These are phyloP conservation scores for Matsumyia berberina DNA, from an alignment of 2,888 invertebrate genomes.

Conservation along the genomic window DNA sequence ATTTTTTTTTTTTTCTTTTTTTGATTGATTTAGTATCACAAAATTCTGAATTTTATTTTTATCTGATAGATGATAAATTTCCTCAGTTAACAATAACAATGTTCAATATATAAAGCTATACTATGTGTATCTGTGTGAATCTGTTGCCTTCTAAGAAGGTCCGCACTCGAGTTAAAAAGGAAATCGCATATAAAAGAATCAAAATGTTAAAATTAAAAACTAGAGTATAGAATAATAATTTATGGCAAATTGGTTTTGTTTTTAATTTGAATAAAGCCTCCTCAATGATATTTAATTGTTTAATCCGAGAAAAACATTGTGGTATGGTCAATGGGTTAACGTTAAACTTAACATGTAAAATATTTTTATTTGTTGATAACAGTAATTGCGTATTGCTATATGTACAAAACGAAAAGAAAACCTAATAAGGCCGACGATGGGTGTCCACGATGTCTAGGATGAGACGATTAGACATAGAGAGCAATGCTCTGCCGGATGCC, in stretches of 20 bases:
- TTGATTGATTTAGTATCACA: slow-evolving; percentile 77
- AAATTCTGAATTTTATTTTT: slow-evolving; percentile 71
- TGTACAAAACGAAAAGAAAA: slow-evolving; percentile 38
- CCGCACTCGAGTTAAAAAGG: slow-evolving; percentile 37
- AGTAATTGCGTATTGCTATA: slow-evolving; percentile 53
- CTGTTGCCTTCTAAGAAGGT: slow-evolving; percentile 65
- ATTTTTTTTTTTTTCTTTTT: slow-evolving; percentile 63
- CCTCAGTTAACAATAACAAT: slow-evolving; percentile 70
- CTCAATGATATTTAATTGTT: slow-evolving; percentile 33
- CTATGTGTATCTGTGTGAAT: slow-evolving; percentile 39
- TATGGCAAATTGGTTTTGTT: slow-evolving; percentile 65
- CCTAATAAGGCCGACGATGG: slow-evolving; percentile 75
- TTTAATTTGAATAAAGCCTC: slow-evolving; percentile 72
- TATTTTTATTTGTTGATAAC: slow-evolving; percentile 36
- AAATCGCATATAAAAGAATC: slow-evolving; percentile 1
- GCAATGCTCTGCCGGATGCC: slow-evolving; percentile 77
- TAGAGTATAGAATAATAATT: slow-evolving; percentile 68
- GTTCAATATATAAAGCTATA: slow-evolving; percentile 72
- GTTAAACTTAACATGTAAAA: slow-evolving; percentile 46
- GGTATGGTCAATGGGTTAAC: slow-evolving; percentile 46
- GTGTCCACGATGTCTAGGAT: neutral
- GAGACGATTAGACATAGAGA: slow-evolving; percentile 74
- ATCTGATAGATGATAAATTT: slow-evolving; percentile 60
- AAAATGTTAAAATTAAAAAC: slow-evolving; percentile 36
- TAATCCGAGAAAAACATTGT: slow-evolving; percentile 32